These are phyloP conservation scores for Proisotoma minuta DNA, from an alignment of 2,888 invertebrate genomes.

Conservation along the genomic window DNA sequence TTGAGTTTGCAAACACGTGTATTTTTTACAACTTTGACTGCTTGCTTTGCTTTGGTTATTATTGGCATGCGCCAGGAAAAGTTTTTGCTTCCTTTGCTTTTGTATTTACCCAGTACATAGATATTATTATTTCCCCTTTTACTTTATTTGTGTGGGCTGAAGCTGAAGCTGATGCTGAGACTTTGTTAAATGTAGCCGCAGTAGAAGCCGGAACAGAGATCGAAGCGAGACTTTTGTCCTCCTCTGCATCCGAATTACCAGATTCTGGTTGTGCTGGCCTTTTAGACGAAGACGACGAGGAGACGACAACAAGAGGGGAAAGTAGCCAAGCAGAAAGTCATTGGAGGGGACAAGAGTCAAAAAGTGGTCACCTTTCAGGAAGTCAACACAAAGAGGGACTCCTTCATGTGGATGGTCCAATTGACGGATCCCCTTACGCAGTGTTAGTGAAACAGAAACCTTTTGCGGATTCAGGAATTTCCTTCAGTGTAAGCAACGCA, in stretches of 20 bases:
- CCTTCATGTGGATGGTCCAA: slow-evolving; percentile 20
- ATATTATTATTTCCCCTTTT: neutral
- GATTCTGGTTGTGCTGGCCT: slow-evolving; percentile 43
- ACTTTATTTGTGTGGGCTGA: slow-evolving; percentile 8
- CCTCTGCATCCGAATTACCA: slow-evolving; percentile 23
- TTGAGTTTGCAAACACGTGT: slow-evolving; percentile 8
- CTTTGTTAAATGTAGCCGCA: slow-evolving; percentile 4
- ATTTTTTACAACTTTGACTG: slow-evolving; percentile 4
- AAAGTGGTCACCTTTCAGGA: neutral
- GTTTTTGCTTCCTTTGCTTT: neutral
- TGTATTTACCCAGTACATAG: neutral
- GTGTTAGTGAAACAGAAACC: slow-evolving; percentile 37
- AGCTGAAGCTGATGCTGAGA: neutral
- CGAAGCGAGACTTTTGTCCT: slow-evolving; percentile 7
- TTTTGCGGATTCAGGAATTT: slow-evolving; percentile 41
- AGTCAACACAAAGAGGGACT: neutral
- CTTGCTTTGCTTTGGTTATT: neutral
- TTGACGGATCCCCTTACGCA: slow-evolving; percentile 44
- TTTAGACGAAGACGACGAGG: slow-evolving; percentile 38
- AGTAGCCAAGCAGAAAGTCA: neutral
- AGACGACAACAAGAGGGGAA: neutral
- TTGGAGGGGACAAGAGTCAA: neutral
- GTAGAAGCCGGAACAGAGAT: slow-evolving; percentile 5
- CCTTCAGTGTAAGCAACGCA: slow-evolving; percentile 32
- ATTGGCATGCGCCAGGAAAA: slow-evolving; percentile 4